Percentiles rank a stretch among this genome's conserved stretches.
phyloP scores from a whole-genome alignment of 2,797 vertebrate genomes.

The Smutsia temminckii region DNA sequence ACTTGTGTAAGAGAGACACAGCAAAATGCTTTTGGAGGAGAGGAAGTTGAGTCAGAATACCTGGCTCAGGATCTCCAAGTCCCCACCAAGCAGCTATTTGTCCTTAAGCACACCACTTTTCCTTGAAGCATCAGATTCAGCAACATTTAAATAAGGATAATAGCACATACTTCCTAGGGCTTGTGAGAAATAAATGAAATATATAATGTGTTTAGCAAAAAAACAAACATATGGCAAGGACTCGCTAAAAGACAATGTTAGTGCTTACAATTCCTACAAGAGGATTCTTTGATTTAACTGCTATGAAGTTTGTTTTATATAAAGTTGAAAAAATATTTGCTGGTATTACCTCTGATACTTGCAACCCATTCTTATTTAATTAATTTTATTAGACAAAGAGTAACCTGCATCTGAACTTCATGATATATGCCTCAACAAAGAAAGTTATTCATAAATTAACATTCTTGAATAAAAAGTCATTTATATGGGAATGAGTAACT shows the following conservation, averaged over 20 bases:
- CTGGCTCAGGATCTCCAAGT: rapidly evolving
- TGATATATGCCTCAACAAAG: not conserved
- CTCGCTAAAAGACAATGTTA: not conserved
- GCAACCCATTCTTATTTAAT: not conserved
- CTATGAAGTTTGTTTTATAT: not conserved
- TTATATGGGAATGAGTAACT: not conserved
- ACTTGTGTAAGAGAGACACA: not conserved
- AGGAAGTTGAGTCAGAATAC: not conserved
- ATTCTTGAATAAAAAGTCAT: not conserved
- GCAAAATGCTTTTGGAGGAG: not conserved
- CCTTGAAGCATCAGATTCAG: not conserved
- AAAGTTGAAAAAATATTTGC: constrained; percentile 4
- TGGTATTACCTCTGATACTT: constrained; percentile 33
- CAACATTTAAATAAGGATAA: not conserved
- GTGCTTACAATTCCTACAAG: not conserved
- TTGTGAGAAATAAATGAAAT: not conserved
- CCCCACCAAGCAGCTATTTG: not conserved
- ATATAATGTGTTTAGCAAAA: not conserved
- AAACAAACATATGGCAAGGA: not conserved
- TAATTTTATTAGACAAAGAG: not conserved
- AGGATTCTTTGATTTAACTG: not conserved
- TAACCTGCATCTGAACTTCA: not conserved
- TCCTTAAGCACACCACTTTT: not conserved
- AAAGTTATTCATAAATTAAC: constrained; percentile 17
- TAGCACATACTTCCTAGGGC: not conserved